Percentiles rank a stretch among this genome's conserved stretches.
Conservation (phyloP, 2,797 vertebrate species). For the Aulostomus chinensis region DNA sequence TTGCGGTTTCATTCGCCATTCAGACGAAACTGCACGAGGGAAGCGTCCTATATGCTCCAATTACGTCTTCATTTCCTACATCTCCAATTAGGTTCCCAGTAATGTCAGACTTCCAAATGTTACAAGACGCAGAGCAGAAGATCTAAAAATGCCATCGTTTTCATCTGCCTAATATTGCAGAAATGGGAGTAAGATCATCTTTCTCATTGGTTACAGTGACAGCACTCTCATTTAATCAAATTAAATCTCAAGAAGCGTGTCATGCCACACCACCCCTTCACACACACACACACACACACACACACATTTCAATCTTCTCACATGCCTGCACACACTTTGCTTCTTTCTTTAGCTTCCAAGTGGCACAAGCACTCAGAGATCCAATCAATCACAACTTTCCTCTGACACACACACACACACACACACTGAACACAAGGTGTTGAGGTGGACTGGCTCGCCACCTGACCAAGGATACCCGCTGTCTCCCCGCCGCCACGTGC, state of each 20-base stretch:
- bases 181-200: slow-evolving; percentile 58
- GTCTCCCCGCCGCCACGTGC: slow-evolving; percentile 18
- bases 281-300: slow-evolving; percentile 6
- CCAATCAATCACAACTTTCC: slow-evolving; percentile 68
- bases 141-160: slow-evolving; percentile 55
- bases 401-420: slow-evolving; percentile 26
- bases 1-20: slow-evolving; percentile 22
- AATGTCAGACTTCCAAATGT: slow-evolving; percentile 40
- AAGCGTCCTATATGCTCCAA: slow-evolving; percentile 35
- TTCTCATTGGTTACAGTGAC: slow-evolving; percentile 65
- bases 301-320: slow-evolving; percentile 44
- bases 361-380: slow-evolving; percentile 67
- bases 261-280: too few species aligned
- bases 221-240: slow-evolving; percentile 71
- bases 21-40: slow-evolving; percentile 35
- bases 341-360: slow-evolving; percentile 43
- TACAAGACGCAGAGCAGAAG: slow-evolving; percentile 27
- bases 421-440: slow-evolving; percentile 42
- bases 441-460: slow-evolving; percentile 38
- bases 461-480: slow-evolving; percentile 39
- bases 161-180: slow-evolving; percentile 61
- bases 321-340: slow-evolving; percentile 37
- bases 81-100: slow-evolving; percentile 41
- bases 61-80: slow-evolving; percentile 44
- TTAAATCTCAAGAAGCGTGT: slow-evolving; percentile 64